These are phyloP conservation scores for Nomada fabriciana DNA, from an alignment of 2,888 invertebrate genomes.

Conservation along the genomic window DNA sequence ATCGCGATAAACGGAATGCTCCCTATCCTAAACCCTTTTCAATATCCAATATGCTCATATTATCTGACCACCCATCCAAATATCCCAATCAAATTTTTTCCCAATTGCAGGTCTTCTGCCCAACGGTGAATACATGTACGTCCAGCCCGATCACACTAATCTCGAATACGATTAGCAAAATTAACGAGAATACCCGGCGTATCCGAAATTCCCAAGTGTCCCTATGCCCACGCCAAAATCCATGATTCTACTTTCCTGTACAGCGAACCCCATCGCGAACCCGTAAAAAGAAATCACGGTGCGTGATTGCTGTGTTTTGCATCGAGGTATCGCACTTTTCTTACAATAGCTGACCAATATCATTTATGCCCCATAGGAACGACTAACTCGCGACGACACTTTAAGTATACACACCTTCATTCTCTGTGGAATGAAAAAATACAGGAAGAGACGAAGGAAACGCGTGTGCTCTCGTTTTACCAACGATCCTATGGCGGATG, in stretches of 20 bases:
- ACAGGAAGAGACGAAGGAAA: slow-evolving; percentile 6
- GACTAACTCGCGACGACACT: slow-evolving; percentile 20
- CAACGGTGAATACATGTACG: slow-evolving; percentile 79
- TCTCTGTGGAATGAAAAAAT: background rate
- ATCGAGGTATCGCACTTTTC: background rate
- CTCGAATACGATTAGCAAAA: slow-evolving; percentile 28
- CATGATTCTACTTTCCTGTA: slow-evolving; percentile 1
- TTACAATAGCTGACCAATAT: slow-evolving; percentile 26
- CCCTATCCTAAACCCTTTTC: no score
- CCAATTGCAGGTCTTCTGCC: slow-evolving; percentile 77
- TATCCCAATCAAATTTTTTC: slow-evolving; percentile 3
- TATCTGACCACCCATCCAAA: background rate
- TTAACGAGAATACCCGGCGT: background rate
- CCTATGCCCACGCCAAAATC: slow-evolving; percentile 1
- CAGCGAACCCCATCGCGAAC: background rate
- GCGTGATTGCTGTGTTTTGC: slow-evolving; percentile 20
- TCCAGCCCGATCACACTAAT: slow-evolving; percentile 68
- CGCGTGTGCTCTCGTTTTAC: slow-evolving; percentile 24
- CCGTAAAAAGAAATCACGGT: slow-evolving; percentile 13
- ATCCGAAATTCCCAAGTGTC: slow-evolving; percentile 30
- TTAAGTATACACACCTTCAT: slow-evolving; percentile 2
- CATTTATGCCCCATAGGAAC: slow-evolving; percentile 16
- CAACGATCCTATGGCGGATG: slow-evolving; percentile 26
- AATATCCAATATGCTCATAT: no score
- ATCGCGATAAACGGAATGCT: no score